phyloP scores from a whole-genome alignment of 2,888 invertebrate species.

The Xestia c-nigrum region DNA sequence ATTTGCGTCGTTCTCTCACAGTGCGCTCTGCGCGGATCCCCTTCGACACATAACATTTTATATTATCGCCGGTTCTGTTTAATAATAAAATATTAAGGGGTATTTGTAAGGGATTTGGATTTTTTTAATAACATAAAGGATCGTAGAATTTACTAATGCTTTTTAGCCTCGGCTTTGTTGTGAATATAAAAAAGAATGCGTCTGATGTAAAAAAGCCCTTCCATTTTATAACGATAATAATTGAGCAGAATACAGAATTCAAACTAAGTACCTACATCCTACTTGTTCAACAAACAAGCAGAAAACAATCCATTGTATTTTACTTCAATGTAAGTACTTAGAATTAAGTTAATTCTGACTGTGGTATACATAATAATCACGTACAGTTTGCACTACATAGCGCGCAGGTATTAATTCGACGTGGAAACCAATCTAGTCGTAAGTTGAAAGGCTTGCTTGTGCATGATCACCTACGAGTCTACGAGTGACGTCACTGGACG shows the following conservation, averaged over 20 bases:
- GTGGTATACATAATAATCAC: too few relatives aligned
- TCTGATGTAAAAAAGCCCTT: not conserved
- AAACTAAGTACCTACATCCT: not conserved
- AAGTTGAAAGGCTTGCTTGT: not conserved
- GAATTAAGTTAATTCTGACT: not conserved
- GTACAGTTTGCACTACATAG: too few relatives aligned
- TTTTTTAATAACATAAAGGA: slow-evolving; percentile 54
- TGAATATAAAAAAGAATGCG: slow-evolving; percentile 17
- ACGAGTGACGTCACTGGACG: slow-evolving; percentile 3
- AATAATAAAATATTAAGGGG: slow-evolving; percentile 64
- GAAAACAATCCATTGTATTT: not conserved
- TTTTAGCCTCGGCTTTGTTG: slow-evolving; percentile 42
- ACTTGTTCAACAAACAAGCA: not conserved
- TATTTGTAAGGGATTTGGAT: slow-evolving; percentile 55
- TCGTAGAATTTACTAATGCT: slow-evolving; percentile 42
- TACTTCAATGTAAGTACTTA: not conserved
- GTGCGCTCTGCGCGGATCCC: slow-evolving; percentile 31
- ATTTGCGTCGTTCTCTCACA: slow-evolving; percentile 54
- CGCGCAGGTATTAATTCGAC: not conserved
- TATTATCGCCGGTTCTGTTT: slow-evolving; percentile 59
- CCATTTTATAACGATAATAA: not conserved
- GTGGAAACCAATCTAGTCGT: not conserved
- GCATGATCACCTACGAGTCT: not conserved
- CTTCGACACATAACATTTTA: slow-evolving; percentile 60
- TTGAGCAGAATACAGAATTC: not conserved